Base-by-base conservation (phyloP, 1,140 invertebrate species). In the Drosophila triauraria region DNA sequence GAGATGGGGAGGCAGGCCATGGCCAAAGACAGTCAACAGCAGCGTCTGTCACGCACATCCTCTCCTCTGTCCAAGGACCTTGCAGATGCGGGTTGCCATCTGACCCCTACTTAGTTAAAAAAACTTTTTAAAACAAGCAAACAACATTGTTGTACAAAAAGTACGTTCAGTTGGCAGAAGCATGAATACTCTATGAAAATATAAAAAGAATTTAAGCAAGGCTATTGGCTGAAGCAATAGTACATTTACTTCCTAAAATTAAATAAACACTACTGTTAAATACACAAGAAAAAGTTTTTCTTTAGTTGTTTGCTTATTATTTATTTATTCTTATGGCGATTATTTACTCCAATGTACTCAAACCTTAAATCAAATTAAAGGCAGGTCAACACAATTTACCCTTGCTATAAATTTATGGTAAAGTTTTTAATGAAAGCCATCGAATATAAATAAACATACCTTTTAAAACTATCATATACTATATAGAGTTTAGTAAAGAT, bases 41-140 rank as follows among this genome's bases (percentile, higher is more conserved):
- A 71, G 72, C 82, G 79, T 80, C 83, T 86, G 83, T 86, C 83
- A 83, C 83, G 83, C 83, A 87, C 80, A 86, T 58, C 64, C 61
- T 63, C 56, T 50, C 32, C 63, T 50, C 78, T n/a, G 80, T 77
- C 75, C 79, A 64, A 72, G 48, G 40, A 27, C 43, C 30, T 38
- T n/a, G 56, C 30, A 23, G 74, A 59, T 70, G 51, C 47, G 42
- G 38, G 44, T 42, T 62, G 53, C 60, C 69, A 71, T 72, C 53
- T 78, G 76, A 68, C 65, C 58, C 74, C 56, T 61, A 77, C 74
- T 64, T 76, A 47, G 72, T 50, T 20, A 53, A 54, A 44, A 15
- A 69, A 70, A 69, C 54, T 77, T 76, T 75, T 74, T 71, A 64
- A 58, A 61, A 68, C 46, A 77, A 77, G 47, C 56, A 43, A 54